Percentiles rank a stretch among this genome's conserved stretches.
These are phyloP conservation scores for Myotis vivesi DNA, from an alignment of 2,797 vertebrate species.

Conservation along the genomic window DNA sequence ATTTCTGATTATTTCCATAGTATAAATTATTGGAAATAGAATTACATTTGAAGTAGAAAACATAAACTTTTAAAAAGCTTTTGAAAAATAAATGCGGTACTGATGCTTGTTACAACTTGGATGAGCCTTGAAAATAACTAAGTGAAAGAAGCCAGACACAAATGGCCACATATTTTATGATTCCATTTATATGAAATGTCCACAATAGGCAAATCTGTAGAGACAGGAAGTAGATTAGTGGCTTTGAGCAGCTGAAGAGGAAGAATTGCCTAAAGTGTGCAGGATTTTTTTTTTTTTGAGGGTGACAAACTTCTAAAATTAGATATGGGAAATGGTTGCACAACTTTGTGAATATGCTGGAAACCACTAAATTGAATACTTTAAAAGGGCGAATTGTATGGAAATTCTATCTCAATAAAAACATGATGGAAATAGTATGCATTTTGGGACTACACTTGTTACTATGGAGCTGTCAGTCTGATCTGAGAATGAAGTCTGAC, in stretches of 20 bases:
- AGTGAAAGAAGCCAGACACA: neutral
- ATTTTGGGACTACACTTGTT: neutral
- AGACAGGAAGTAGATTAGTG: neutral
- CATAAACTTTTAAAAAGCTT: neutral
- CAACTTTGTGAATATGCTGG: neutral
- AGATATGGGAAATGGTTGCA: neutral
- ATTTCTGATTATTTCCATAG: conserved; percentile 10
- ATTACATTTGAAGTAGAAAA: neutral
- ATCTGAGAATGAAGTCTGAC: neutral
- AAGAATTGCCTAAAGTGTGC: neutral
- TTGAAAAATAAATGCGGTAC: neutral
- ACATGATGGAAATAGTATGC: neutral
- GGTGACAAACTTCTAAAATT: neutral
- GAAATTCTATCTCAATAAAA: neutral
- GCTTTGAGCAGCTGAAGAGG: neutral
- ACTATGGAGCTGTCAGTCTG: neutral
- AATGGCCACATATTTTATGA: neutral
- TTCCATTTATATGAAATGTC: neutral
- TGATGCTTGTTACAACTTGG: neutral
- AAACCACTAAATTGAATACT: neutral
- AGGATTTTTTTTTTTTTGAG: neutral
- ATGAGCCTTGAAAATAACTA: neutral
- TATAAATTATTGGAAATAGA: neutral
- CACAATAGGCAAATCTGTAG: neutral
- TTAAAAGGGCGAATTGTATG: neutral